Base-by-base conservation (phyloP, 2,888 invertebrate genomes). In the Troides aeacus region DNA sequence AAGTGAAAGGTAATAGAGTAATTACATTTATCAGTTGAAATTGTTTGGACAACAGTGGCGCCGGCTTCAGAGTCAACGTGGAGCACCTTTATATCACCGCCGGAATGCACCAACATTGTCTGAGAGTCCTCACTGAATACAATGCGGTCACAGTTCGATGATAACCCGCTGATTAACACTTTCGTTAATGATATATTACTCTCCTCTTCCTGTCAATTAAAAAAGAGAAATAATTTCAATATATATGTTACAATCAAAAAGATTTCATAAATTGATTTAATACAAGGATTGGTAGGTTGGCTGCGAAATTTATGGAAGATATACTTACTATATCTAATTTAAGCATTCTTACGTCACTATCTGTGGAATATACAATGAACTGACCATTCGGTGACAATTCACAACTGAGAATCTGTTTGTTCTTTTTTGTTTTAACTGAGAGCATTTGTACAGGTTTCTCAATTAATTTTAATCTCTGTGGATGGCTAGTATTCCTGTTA, bases 331-430 rank as follows among this genome's bases (percentile, higher is more conserved):
- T 86, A 72, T 93, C 92, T 74, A 97, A 92, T 79, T 93, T 93
- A 72, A 96, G 95, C 71, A 97, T 88, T 69, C 96, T 93, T 42
- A 97, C 84, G 69, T 94, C 89, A 64, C 85, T 92, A 39, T 93
- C 89, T 0, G 97, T 97, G 0, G 97, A 96, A 83, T 97, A 97
- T 8, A 95, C 94, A 24, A 98, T 92, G 88, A 95, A 94, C 72
- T 94, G 93, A 1, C 96, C 96, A 81, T 95, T 93, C 2, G 94
- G 93, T 6, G 97, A 96, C 8, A 97, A 88, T 17, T 94, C 94
- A 74, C 95, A 94, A 74, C 95, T 95, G 8, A 94, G 88, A 42
- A 98, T 95, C n/a, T 93, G 93, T 76, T 95, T 96, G 3, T 93
- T 93, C 17, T 93, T 88, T 77, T 95, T 94, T 7, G 95, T 94